Conservation (phyloP, 92 coral and sea anemone species). For the Porites rus region DNA sequence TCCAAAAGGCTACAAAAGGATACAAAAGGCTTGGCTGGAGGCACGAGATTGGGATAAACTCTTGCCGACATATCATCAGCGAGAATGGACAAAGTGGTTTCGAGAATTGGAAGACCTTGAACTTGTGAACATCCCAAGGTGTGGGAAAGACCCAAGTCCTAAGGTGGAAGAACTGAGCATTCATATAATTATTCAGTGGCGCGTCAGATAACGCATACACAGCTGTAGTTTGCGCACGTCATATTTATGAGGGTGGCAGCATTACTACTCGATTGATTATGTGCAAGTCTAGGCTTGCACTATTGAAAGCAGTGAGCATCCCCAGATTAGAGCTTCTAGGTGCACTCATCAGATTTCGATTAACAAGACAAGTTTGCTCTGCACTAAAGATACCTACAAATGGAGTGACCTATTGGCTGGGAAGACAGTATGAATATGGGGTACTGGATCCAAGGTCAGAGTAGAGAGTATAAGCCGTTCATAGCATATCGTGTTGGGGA, state of each 20-base stretch:
- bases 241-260: conserved; percentile 39
- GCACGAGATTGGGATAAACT: too few relatives aligned
- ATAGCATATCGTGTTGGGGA: conserved; percentile 58
- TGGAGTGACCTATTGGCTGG: conserved; percentile 53
- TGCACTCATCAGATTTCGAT: conserved; percentile 47
- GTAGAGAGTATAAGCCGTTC: conserved; percentile 33
- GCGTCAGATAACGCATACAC: conserved; percentile 72
- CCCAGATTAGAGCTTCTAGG: conserved; percentile 63
- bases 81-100: too few relatives aligned
- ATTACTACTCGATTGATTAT: conserved; percentile 45
- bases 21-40: too few relatives aligned
- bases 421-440: conserved; percentile 45
- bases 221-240: conserved; percentile 42
- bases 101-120: too few relatives aligned
- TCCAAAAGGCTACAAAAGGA: too few relatives aligned
- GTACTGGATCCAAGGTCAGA: conserved; percentile 47
- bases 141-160: conserved; percentile 19
- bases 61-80: too few relatives aligned
- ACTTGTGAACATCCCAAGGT: not conserved
- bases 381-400: conserved; percentile 33
- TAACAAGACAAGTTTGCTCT: conserved; percentile 46
- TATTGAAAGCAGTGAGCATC: conserved; percentile 61
- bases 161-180: conserved; percentile 14
- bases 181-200: conserved; percentile 61
- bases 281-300: conserved; percentile 68